A percentile compares a stretch with the other conserved stretches of the same genome.
phyloP scores from a whole-genome alignment of 1,140 invertebrate genomes.

The fruit fly (Drosophila melanogaster) region Release_6_plus_ISO1_MT NC_004354.4:134001-134500 shows the following conservation, averaged over 20 bases:
- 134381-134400: slow-evolving; percentile 91
- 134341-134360: slow-evolving; percentile 35
- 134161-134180: too few species aligned
- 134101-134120: slow-evolving; percentile 82
- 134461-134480: slow-evolving; percentile 87
- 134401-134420: slow-evolving; percentile 91
- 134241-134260: neutral
- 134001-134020: slow-evolving; percentile 77
- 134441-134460: slow-evolving; percentile 87
- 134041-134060: neutral
- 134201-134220: too few species aligned
- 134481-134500: slow-evolving; percentile 86
- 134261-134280: slow-evolving; percentile 86
- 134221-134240: too few species aligned
- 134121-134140: slow-evolving; percentile 66
- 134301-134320: slow-evolving; percentile 78
- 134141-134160: too few species aligned
- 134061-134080: slow-evolving; percentile 44
- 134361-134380: slow-evolving; percentile 91
- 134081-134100: slow-evolving; percentile 80
- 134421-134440: slow-evolving; percentile 88
- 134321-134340: slow-evolving; percentile 46
- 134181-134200: too few species aligned
- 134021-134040: slow-evolving; percentile 71
- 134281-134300: slow-evolving; percentile 87